These are phyloP conservation scores for Halictus rubicundus DNA, from an alignment of 1,140 invertebrate species.

Conservation along the genomic window DNA sequence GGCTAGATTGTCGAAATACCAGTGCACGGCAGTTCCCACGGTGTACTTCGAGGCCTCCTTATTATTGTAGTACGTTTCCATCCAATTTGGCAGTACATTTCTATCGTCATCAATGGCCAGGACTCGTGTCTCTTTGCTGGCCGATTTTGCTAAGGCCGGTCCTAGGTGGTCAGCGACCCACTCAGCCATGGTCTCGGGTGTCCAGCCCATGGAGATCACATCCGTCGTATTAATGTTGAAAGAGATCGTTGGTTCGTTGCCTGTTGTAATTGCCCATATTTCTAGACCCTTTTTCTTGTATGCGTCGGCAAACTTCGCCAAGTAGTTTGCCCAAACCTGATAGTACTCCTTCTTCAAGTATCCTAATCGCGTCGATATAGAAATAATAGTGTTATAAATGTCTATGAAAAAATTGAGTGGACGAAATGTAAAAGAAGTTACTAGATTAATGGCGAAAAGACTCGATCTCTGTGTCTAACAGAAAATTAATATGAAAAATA, in stretches of 20 bases:
- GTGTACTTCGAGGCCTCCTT: constrained; percentile 76
- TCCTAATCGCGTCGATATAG: constrained; percentile 62
- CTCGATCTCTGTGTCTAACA: too few species aligned
- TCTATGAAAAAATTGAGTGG: too few species aligned
- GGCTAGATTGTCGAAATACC: constrained; percentile 84
- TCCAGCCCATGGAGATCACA: constrained; percentile 88
- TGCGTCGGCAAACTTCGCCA: constrained; percentile 84
- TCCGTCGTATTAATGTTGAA: constrained; percentile 82
- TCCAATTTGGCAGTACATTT: constrained; percentile 83
- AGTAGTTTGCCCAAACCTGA: constrained; percentile 90
- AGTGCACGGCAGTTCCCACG: constrained; percentile 85
- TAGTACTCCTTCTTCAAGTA: constrained; percentile 86
- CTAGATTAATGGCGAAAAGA: too few species aligned
- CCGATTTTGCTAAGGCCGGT: constrained; percentile 83
- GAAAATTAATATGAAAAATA: too few species aligned
- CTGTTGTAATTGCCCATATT: constrained; percentile 85
- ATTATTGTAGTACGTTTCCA: constrained; percentile 33
- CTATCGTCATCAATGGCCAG: constrained; percentile 89
- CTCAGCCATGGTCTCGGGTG: constrained; percentile 76
- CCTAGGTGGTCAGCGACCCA: constrained; percentile 87
- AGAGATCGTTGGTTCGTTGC: constrained; percentile 84
- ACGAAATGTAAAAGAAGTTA: too few species aligned
- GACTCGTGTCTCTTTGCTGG: constrained; percentile 82
- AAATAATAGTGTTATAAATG: too few species aligned
- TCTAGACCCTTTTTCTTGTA: constrained; percentile 80